Percentiles rank a stretch among this genome's conserved stretches.
Conservation (phyloP, 1,140 invertebrate genomes). For the Colletes gigas region DNA sequence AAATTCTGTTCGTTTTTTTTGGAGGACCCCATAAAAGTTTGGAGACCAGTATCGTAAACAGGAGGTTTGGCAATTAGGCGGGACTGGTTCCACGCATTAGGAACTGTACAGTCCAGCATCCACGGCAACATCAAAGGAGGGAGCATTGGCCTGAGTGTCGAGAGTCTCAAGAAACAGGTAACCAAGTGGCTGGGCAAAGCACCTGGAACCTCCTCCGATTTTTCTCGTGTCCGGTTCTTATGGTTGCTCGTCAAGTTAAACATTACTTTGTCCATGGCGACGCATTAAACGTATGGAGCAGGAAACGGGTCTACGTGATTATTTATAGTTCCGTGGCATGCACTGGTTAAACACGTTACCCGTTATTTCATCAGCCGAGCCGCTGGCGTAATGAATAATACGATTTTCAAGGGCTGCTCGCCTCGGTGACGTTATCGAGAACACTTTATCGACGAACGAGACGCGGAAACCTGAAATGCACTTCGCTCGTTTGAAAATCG, state of each 20-base stretch:
- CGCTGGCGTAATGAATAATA: not conserved
- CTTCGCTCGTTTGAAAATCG: not conserved
- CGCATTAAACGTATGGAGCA: slow-evolving; percentile 16
- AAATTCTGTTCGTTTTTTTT: no score
- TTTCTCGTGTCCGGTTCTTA: slow-evolving; percentile 24
- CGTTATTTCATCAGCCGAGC: slow-evolving; percentile 29
- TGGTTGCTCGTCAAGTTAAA: slow-evolving; percentile 9
- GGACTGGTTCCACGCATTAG: no score
- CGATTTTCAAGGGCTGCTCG: slow-evolving; percentile 17
- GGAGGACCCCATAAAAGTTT: no score
- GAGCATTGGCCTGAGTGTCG: not conserved
- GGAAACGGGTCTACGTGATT: slow-evolving; percentile 26
- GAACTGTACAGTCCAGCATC: not conserved
- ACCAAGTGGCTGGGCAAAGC: not conserved
- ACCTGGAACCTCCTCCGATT: slow-evolving; percentile 5
- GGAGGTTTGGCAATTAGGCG: no score
- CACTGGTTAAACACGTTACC: slow-evolving; percentile 26
- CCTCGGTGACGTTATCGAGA: slow-evolving; percentile 15
- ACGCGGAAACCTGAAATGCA: not conserved
- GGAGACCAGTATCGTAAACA: no score
- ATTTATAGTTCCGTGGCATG: slow-evolving; percentile 29
- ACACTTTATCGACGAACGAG: slow-evolving; percentile 14
- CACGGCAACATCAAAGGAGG: slow-evolving; percentile 8
- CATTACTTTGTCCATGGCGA: slow-evolving; percentile 36
- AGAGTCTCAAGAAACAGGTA: not conserved